Conservation (phyloP, 2,888 invertebrate species). For the Caenorhabditis imperialis region DNA sequence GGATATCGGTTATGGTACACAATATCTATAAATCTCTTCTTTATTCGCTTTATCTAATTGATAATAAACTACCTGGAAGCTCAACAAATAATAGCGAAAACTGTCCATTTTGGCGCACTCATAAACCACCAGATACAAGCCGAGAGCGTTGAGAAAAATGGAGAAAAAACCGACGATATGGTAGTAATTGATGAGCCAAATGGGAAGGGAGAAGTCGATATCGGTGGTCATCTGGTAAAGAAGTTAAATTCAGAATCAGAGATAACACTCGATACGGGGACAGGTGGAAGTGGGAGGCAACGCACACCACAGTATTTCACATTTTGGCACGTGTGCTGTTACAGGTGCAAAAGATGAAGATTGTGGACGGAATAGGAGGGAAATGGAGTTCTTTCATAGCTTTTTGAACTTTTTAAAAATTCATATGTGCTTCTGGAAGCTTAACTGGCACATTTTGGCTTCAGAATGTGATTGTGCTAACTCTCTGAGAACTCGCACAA, state of each 20-base stretch:
- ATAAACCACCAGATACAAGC: not conserved
- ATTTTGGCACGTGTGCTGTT: no score
- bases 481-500: no score
- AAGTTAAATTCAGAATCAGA: no score
- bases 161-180: not conserved
- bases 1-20: not conserved
- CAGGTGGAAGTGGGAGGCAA: no score
- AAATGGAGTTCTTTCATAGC: no score
- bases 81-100: not conserved
- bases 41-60: not conserved
- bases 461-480: no score
- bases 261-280: no score
- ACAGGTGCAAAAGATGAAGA: constrained; percentile 4
- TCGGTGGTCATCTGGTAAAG: no score
- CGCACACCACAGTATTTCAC: no score
- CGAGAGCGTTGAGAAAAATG: not conserved
- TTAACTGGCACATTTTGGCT: no score
- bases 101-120: not conserved
- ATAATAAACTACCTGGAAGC: constrained; percentile 9
- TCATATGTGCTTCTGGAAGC: no score
- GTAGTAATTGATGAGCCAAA: constrained; percentile 11
- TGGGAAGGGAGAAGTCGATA: not conserved
- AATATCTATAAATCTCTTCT: not conserved
- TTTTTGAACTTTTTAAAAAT: no score
- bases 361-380: not conserved